Evolutionary conservation across 2,888 invertebrate genomes (phyloP), one percentile per base, ranked within the genome.

Genomic region (Scaptomyza tumidula): DNA sequence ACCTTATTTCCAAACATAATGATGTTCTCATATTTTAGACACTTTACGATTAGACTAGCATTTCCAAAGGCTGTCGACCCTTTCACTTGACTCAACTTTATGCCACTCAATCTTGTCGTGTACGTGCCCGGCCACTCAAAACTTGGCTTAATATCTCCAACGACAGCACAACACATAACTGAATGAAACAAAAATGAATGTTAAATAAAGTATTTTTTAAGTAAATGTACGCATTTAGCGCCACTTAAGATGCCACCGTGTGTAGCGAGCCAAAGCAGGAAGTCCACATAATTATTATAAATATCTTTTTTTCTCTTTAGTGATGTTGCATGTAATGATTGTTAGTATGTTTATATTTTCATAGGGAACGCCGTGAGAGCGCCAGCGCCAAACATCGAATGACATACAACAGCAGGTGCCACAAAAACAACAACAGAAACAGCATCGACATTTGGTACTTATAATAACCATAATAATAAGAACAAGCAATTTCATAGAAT

Each of bases 391-490:
- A 80, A 78, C 86, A 71, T 79, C 83, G 79, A 81, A 76, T 86
- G 87, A 86, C 75, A 70, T 48, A 74, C 71, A 37, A 6, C 37
- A 37, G 37, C 33, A 33, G 11, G 3, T 49, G 55, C 55, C 3
- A 24, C 24, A 71, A 39, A 61, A 55, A 52, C 63, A 67, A 31
- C 58, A 66, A 27, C 29, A 48, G 6, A 43, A 60, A 16, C 2
- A 7, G 6, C 13, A 35, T 6, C 63, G 50, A 54, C 44, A 55
- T 61, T 73, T 81, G 73, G 60, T 78, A 85, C 86, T 86, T 74
- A 88, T 86, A 88, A 83, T 82, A 83, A 83, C 88, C 79, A 83
- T 86, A 88, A 86, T 82, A 83, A 88, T 86, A 83, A 84, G 85
- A 88, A 86, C 86, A 74, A 88, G 75, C 80, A 71, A 76, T 88